A percentile compares a stretch with the other conserved stretches of the same genome.
Evolutionary conservation across 2,888 invertebrate species (phyloP).

Genomic region (Cerceris ruficornis): DNA sequence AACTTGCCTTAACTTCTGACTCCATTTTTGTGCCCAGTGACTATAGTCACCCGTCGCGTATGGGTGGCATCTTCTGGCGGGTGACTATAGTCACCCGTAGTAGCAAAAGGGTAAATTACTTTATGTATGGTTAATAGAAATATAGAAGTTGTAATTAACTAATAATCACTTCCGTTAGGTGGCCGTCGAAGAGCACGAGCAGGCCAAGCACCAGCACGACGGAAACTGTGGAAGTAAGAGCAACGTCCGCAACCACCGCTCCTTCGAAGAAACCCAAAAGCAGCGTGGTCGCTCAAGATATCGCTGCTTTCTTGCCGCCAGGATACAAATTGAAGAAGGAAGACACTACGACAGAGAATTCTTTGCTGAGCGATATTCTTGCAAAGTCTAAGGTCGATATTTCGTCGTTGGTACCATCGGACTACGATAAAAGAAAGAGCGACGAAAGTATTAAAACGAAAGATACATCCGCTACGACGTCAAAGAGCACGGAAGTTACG

Average conservation of each 20-base stretch:
- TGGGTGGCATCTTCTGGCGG: no score
- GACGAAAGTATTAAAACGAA: slow-evolving; percentile 10
- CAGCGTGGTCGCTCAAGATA: slow-evolving; percentile 78
- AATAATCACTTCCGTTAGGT: slow-evolving; percentile 29
- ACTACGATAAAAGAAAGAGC: slow-evolving; percentile 83
- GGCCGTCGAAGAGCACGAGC: slow-evolving; percentile 51
- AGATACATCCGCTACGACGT: slow-evolving; percentile 3
- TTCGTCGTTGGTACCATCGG: slow-evolving; percentile 85
- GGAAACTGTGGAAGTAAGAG: slow-evolving; percentile 36
- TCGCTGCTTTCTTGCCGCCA: slow-evolving; percentile 86
- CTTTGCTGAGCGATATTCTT: slow-evolving; percentile 75
- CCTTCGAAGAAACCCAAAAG: slow-evolving; percentile 46
- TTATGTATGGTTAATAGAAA: no score
- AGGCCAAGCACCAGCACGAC: slow-evolving; percentile 24
- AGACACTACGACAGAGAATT: slow-evolving; percentile 78
- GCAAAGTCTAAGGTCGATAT: slow-evolving; percentile 82
- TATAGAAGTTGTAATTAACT: no score
- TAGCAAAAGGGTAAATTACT: no score
- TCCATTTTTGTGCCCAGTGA: no score
- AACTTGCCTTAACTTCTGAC: no score
- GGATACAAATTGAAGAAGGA: slow-evolving; percentile 84
- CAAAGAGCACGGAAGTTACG: slow-evolving; percentile 2
- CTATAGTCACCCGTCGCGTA: no score
- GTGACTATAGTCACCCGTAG: no score
- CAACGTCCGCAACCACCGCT: slow-evolving; percentile 26